Base-by-base conservation (phyloP, 2,113 vertebrate species). In the Gadus chalcogrammus region DNA sequence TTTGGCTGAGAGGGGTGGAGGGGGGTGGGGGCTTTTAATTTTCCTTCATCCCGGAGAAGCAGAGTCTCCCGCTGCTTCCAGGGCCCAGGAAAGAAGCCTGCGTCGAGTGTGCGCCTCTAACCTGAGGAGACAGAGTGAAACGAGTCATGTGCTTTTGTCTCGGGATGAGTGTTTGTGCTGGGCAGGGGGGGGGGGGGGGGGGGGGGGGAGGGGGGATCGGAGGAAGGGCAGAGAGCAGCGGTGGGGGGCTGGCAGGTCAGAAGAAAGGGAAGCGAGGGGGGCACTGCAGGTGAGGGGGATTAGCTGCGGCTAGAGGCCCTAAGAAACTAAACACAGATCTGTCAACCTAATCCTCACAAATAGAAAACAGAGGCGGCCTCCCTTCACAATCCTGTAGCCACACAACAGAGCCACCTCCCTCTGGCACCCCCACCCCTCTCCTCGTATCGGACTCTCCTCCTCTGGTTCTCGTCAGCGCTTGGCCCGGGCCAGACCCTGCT, bases 311-410 rank as follows among this genome's bases (percentile, higher is more conserved):
- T 87, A 84, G 90, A 90, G 90, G 90, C 89, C 91, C 88, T 88
- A 80, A 82, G 91, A 92, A 93, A 92, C 90, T 89, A 92, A 92
- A 92, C 88, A 92, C 90, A 93, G 90, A 92, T 91, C 90, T 92
- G 90, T 92, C 90, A 91, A 85, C 87, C 83, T 92, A 93, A 92
- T 92, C 90, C 89, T 84, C 85, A 90, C 89, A 92, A 92, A 93
- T 91, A 92, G 85, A 92, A 93, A 93, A 91, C 91, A 92, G 90
- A 93, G 86, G 87, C 82, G 81, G 83, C 79, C 83, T 85, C 75
- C 87, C 83, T 78, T 86, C 81, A 83, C 85, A 85, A 82, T 84
- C 55, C 31, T 35, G 2, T 35, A 35, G 8, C 42, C 82, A 82
- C 83, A 87, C 83, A 64, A 64, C 62, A 87, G 79, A 82, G 85